Evolutionary conservation across 2,888 invertebrate genomes (phyloP).

Genomic region (Yponomeuta cagnagella): DNA sequence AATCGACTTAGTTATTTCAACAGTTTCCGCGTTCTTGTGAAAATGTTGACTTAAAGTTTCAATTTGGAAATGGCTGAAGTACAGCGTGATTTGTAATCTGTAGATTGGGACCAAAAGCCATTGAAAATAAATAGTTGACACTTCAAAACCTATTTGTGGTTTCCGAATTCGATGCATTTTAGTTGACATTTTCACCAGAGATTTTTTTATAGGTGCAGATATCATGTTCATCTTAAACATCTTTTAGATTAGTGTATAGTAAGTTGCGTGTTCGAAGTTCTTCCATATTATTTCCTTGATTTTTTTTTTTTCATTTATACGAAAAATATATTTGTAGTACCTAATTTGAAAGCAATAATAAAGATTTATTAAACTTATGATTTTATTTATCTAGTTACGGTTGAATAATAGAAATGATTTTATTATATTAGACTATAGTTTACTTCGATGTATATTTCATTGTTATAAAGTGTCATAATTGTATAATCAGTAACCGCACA

Average conservation of each 20-base stretch:
- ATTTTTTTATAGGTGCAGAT: conserved; percentile 44
- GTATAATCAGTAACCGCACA: conserved; percentile 10
- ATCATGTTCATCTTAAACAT: background rate
- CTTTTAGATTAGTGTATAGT: conserved; percentile 11
- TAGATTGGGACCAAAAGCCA: conserved; percentile 43
- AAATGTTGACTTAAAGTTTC: background rate
- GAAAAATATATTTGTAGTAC: conserved; percentile 15
- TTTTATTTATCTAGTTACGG: conserved; percentile 43
- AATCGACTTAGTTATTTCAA: conserved; percentile 7
- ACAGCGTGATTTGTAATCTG: conserved; percentile 16
- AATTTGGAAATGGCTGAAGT: background rate
- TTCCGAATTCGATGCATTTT: background rate
- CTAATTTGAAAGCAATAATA: conserved; percentile 61
- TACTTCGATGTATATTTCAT: conserved; percentile 34
- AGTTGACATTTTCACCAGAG: conserved; percentile 25
- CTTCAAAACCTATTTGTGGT: conserved; percentile 2
- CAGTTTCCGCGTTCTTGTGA: background rate
- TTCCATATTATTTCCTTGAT: conserved; percentile 38
- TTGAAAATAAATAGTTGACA: conserved; percentile 15
- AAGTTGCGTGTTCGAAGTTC: conserved; percentile 35
- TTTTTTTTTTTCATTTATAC: conserved; percentile 16
- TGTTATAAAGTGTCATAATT: conserved; percentile 32
- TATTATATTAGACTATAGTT: conserved; percentile 36
- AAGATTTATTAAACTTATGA: conserved; percentile 36
- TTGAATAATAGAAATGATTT: conserved; percentile 39